phyloP scores from a whole-genome alignment of 2,888 invertebrate species.

The Orthosia cruda region DNA sequence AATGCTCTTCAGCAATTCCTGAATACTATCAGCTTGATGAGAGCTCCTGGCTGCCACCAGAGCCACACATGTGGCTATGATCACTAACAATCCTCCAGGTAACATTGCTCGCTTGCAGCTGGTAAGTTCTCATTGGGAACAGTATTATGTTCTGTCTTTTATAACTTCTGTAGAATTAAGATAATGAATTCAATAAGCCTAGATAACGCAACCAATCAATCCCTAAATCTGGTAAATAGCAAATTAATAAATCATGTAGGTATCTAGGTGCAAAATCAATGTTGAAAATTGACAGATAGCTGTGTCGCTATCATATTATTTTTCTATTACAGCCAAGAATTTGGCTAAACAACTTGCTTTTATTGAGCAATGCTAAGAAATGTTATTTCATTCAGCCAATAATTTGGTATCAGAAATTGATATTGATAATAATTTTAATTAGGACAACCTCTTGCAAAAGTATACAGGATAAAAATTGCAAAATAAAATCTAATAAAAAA shows the following conservation, averaged over 20 bases:
- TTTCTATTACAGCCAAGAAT: too few relatives aligned
- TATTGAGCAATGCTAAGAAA: too few relatives aligned
- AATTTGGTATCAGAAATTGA: too few relatives aligned
- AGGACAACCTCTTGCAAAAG: too few relatives aligned
- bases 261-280: not conserved
- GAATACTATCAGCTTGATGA: slow-evolving; percentile 75
- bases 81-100: slow-evolving; percentile 56
- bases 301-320: too few relatives aligned
- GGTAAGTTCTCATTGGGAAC: slow-evolving; percentile 12
- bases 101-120: slow-evolving; percentile 56
- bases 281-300: too few relatives aligned
- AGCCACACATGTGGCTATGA: slow-evolving; percentile 56
- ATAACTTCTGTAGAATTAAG: slow-evolving; percentile 61
- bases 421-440: too few relatives aligned
- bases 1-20: slow-evolving; percentile 69
- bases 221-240: slow-evolving; percentile 3
- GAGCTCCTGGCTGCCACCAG: slow-evolving; percentile 69
- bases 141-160: slow-evolving; percentile 55
- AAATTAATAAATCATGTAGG: not conserved
- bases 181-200: slow-evolving; percentile 33
- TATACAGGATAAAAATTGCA: too few relatives aligned
- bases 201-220: slow-evolving; percentile 23
- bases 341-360: too few relatives aligned
- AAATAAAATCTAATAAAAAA: too few relatives aligned
- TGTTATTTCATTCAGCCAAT: too few relatives aligned